Evolutionary conservation across 1,140 invertebrate genomes (phyloP).

Genomic region (Pseudomyrmex cubaensis): DNA sequence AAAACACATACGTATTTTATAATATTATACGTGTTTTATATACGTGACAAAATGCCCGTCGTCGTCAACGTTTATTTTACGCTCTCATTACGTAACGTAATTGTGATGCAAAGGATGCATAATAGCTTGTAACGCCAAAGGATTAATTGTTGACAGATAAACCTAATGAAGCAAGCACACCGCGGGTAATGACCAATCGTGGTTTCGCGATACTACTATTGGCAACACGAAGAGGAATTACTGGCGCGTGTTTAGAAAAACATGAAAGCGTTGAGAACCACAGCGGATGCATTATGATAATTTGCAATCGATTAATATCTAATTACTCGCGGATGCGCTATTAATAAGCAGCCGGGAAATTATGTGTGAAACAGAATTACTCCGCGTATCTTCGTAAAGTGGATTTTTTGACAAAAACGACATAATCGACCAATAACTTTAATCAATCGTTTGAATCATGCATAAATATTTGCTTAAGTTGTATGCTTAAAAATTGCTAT

Average conservation of each 20-base stretch:
- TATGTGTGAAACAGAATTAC: conserved; percentile 30
- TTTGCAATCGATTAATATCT: conserved; percentile 59
- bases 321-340: conserved; percentile 22
- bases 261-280: conserved; percentile 15
- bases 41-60: not conserved
- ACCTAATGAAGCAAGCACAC: conserved; percentile 29
- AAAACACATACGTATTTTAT: not conserved
- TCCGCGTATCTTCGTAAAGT: conserved; percentile 7
- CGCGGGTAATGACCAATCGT: conserved; percentile 47
- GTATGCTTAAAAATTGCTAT: not conserved
- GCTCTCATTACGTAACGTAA: not conserved
- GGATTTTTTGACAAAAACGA: conserved; percentile 18
- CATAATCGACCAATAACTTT: conserved; percentile 9
- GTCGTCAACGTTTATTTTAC: conserved; percentile 4
- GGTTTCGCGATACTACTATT: conserved; percentile 27
- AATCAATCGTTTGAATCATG: not conserved
- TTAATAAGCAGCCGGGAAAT: not conserved
- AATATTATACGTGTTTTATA: not conserved
- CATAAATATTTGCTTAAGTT: too few species aligned
- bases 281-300: conserved; percentile 51
- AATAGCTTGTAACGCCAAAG: not conserved
- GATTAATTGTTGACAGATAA: conserved; percentile 60
- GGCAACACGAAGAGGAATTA: not conserved
- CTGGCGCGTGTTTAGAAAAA: conserved; percentile 39
- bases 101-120: conserved; percentile 17